Conservation (phyloP, 2,797 vertebrate species). For the Bovichtus variegatus region DNA sequence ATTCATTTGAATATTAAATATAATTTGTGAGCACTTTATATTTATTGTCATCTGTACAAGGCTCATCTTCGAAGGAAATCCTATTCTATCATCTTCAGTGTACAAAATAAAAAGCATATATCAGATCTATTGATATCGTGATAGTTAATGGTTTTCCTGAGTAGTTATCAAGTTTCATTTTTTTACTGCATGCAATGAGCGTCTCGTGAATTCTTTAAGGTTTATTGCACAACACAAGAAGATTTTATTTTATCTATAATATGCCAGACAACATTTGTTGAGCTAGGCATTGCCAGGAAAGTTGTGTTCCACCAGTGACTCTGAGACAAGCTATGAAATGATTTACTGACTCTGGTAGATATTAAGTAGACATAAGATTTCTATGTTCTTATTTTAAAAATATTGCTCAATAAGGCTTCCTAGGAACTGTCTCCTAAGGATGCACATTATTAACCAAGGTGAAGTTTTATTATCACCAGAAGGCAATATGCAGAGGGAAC, state of each 20-base stretch:
- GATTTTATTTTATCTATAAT: conserved; percentile 66
- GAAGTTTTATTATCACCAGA: conserved; percentile 21
- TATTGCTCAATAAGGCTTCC: conserved; percentile 50
- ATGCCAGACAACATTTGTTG: conserved; percentile 72
- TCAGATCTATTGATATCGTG: too few species aligned
- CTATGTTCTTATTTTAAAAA: conserved; percentile 61
- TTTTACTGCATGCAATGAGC: conserved; percentile 42
- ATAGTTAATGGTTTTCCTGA: conserved; percentile 47
- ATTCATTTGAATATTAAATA: neutral
- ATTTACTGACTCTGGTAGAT: conserved; percentile 71
- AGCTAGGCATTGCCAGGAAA: conserved; percentile 60
- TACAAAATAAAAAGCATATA: too few species aligned
- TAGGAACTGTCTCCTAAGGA: conserved; percentile 31
- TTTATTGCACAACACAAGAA: conserved; percentile 53
- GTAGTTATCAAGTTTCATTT: conserved; percentile 39
- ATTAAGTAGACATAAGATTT: conserved; percentile 65
- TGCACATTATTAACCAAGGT: conserved; percentile 31
- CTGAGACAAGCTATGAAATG: conserved; percentile 64
- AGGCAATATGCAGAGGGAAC: neutral
- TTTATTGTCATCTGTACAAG: neutral
- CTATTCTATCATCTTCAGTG: conserved; percentile 9
- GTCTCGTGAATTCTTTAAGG: conserved; percentile 47
- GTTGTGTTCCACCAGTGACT: conserved; percentile 63
- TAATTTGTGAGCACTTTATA: neutral
- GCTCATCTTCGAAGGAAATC: conserved; percentile 1